A percentile compares a stretch with the other conserved stretches of the same genome.
Conservation (phyloP, 2,113 vertebrate genomes). For the Eonycteris spelaea region DNA sequence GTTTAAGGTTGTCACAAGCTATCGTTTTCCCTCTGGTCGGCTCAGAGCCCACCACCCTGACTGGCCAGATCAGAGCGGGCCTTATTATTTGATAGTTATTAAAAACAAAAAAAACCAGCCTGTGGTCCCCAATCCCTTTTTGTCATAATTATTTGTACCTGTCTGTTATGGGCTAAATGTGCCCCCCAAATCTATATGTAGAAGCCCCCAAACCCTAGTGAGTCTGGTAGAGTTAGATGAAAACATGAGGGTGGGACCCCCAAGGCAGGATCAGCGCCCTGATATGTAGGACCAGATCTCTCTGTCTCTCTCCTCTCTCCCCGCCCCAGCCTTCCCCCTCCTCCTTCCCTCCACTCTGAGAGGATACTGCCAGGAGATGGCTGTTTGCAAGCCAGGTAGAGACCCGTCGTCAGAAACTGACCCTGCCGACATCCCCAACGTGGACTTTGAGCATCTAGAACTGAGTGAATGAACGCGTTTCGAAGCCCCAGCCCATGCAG, state of each 20-base stretch:
- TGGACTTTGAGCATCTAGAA: neutral
- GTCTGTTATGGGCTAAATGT: no score
- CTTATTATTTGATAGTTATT: no score
- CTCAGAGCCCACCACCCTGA: neutral
- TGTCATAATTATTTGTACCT: neutral
- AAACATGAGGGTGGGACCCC: no score
- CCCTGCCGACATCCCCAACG: rapidly evolving
- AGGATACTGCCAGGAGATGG: neutral
- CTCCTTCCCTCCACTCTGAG: rapidly evolving
- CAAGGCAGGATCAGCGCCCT: no score
- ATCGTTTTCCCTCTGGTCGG: neutral
- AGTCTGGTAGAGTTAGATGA: neutral
- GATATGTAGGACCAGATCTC: no score
- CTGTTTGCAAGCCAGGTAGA: neutral
- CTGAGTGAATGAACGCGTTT: neutral
- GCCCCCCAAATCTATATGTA: rapidly evolving
- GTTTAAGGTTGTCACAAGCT: rapidly evolving
- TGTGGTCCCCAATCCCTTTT: neutral
- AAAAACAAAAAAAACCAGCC: neutral
- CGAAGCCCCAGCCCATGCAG: rapidly evolving
- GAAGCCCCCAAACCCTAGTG: neutral
- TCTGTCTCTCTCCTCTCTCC: neutral
- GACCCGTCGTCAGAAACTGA: rapidly evolving
- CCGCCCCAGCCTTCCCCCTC: no score
- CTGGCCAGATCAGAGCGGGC: no score